Conservation (phyloP, 2,888 invertebrate genomes). For the Piscicola geometra region DNA sequence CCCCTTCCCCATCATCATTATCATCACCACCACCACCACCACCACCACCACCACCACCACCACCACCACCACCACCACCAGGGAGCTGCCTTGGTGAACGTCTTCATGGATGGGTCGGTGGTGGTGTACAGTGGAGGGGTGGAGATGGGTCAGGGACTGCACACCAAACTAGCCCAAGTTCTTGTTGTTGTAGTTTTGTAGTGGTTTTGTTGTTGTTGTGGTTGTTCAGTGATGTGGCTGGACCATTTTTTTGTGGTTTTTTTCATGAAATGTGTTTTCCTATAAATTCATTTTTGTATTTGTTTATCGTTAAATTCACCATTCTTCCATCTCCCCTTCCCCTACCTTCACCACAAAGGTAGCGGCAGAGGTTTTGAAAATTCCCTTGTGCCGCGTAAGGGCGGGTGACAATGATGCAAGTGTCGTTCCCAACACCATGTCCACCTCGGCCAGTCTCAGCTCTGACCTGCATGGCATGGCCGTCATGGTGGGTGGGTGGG, state of each 20-base stretch:
- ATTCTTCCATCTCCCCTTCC: too few relatives aligned
- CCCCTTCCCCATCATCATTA: not conserved
- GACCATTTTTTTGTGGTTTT: too few relatives aligned
- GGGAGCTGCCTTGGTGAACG: slow-evolving; percentile 75
- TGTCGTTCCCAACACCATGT: slow-evolving; percentile 51
- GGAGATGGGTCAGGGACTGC: slow-evolving; percentile 94
- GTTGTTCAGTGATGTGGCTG: too few relatives aligned
- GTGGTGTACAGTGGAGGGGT: slow-evolving; percentile 78
- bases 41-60: slow-evolving; percentile 16
- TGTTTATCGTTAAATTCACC: too few relatives aligned
- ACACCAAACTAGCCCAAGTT: slow-evolving; percentile 87
- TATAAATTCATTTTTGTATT: too few relatives aligned
- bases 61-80: slow-evolving; percentile 42
- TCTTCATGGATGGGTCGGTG: slow-evolving; percentile 72
- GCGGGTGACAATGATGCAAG: slow-evolving; percentile 51
- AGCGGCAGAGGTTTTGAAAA: slow-evolving; percentile 49
- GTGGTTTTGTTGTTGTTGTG: too few relatives aligned
- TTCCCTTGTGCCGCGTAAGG: slow-evolving; percentile 48
- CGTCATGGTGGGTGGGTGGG: slow-evolving; percentile 46
- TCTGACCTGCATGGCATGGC: slow-evolving; percentile 54
- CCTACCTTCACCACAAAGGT: slow-evolving; percentile 49
- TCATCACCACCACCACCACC: slow-evolving; percentile 17
- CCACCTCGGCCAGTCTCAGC: slow-evolving; percentile 53
- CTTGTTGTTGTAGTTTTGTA: too few relatives aligned
- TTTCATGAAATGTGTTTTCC: too few relatives aligned